Base-by-base conservation (phyloP, 1,140 invertebrate genomes). In the Pomacea maculata region DNA sequence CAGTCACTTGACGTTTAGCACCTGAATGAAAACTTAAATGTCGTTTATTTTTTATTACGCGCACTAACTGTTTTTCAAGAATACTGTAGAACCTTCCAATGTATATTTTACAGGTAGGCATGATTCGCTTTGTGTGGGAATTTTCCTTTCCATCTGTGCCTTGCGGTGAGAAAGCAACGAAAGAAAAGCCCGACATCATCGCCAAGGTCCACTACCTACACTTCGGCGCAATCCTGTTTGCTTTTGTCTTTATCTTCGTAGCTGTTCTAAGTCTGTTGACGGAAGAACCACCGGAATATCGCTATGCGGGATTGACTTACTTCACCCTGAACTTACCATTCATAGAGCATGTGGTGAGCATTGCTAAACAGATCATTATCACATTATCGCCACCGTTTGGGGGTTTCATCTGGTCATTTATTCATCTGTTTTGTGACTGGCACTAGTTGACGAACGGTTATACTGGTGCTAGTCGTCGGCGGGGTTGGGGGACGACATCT, bases 131-230 rank as follows among this genome's bases (percentile, higher is more conserved):
- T 79, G 84, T 85, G 25, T 90, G 90, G 89, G 90, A 91, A 80
- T 91, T 88, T 75, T 78, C 83, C 9, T 91, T 90, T 83, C 61
- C 80, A n/a, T 80, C 86, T 0, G 84, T 85, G 17, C 88, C 88
- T 7, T 90, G 87, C 82, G 89, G 91, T 2, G 86, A 88, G 61
- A 83, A 82, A n/a, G 77, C 77, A 12, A 64, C 84, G 8, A 84
- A 87, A 74, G 82, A 65, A 2, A 76, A 85, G 54, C 91, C 90
- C 15, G 80, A 79, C 14, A 86, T 92, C 67, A 91, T 91, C 76
- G 81, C 75, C n/a, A 87, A 90, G 78, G 87, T 92, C 14, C 91
- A 92, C 80, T 92, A 92, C 83, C 85, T 92, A 0, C 89, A 92
- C 77, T 92, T 92, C 82, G 91, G 89, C 21, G 87, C 89, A 45